These are phyloP conservation scores for Gallinago media DNA, from an alignment of 2,113 vertebrate species.

Conservation along the genomic window DNA sequence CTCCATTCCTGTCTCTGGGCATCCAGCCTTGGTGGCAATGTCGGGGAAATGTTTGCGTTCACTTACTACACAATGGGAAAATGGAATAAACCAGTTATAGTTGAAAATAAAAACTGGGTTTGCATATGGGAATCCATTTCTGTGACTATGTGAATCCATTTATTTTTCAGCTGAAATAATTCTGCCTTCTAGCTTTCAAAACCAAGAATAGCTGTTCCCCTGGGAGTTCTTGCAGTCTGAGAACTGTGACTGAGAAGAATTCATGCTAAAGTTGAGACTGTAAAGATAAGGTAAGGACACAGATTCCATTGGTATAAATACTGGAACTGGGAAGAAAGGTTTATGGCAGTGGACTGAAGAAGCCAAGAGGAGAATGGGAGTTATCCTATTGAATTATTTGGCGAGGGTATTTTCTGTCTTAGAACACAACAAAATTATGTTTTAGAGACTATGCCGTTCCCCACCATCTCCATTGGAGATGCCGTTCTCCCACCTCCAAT, in stretches of 20 bases:
- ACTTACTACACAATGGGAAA: neutral
- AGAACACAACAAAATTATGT: neutral
- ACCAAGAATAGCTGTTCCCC: neutral
- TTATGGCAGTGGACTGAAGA: neutral
- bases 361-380: neutral
- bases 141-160: neutral
- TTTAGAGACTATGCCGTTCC: neutral
- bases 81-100: neutral
- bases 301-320: neutral
- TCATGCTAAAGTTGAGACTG: neutral
- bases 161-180: slow-evolving; percentile 2
- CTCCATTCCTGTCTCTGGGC: neutral
- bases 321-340: neutral
- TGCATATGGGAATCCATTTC: neutral
- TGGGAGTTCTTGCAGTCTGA: neutral
- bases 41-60: neutral
- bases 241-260: neutral
- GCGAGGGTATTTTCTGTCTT: neutral
- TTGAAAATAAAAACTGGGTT: neutral
- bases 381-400: neutral
- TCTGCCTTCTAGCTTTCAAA: neutral
- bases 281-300: neutral
- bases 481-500: neutral
- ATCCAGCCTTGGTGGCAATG: neutral
- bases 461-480: neutral